Base-by-base conservation (phyloP, 2,888 invertebrate genomes). In the Rhabditoides inermis region DNA sequence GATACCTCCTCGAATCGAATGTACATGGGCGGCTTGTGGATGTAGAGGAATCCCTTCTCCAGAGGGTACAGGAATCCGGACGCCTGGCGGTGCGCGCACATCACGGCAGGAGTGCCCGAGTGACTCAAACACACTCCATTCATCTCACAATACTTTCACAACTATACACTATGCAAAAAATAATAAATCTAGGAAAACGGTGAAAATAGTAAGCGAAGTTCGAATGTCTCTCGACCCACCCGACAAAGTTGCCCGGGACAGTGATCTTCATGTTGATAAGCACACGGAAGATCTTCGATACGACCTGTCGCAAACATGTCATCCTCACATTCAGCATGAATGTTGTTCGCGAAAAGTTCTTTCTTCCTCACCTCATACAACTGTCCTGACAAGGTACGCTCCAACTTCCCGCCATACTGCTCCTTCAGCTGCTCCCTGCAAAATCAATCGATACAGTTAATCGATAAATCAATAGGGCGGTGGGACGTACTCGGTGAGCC, bases 1-100 rank as follows among this genome's bases (percentile, higher is more conserved):
- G n/a, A n/a, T 22, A 60, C 60, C 51, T 98, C 98, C 76, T 98
- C 98, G 77, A 94, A 95, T 2, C 94, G 85, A 56, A 98, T 90
- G 75, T 95, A 94, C 56, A 98, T 85, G 0, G 98, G 94, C 0
- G 98, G 98, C 77, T 98, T 98, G 79, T 95, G 94, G 1, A 98
- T 89, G 77, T 91, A 98, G 68, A 98, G 92, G 77, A 98, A 94
- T 10, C 98, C 75, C 70, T 94, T 84, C 78, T 98, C 98, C 40
- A 99, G 79, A 0, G 98, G 98, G 80, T 98, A 99, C 45, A 99
- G 80, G 76, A 90, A 88, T 1, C 98, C 98, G 0, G 92, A 92
- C 0, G 94, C 89, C 7, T 95, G 94, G 79, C 92, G 94, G 81
- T 90, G 94, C 0, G 95, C 94, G 78, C 95, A 98, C 0, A 90